Evolutionary conservation across 37 sponge, comb jelly and placozoan genomes (phyloP), one percentile per base, ranked within the genome.

Genomic region (Theonella swinhoei): DNA sequence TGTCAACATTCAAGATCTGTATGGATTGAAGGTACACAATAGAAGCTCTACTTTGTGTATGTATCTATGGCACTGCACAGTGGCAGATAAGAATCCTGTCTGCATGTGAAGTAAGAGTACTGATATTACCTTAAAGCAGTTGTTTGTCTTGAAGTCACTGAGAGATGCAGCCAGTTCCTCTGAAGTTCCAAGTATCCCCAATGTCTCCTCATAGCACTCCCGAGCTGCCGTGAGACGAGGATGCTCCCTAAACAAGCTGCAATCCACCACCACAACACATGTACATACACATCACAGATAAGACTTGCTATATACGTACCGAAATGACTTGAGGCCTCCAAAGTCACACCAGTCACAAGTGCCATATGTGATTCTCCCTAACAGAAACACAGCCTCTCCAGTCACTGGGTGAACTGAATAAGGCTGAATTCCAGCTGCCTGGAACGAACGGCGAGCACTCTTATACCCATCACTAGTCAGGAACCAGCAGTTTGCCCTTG

Each of bases 181-280:
- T 11, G 24, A 17, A 30, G 25, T 61, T 9, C 91, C 91, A 5
- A 91, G 26, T 14, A 91, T 63, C 8, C 83, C 79, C 7, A 91
- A 67, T 0, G 91, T 86, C 87, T 91, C 91, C 62, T 91, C 91
- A 42, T 31, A 63, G 60, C 87, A 82, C 72, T 91, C 91, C 26
- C 91, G 64, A 30, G 91, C 87, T 76, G 91, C 91, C 43, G 91
- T 82, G 9, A 70, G 54, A 33, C 78, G 5, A 5, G 84, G 75
- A 7, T 14, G 24, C 80, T 89, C 89, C 70, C 89, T 88, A 5
- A 80, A 70, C 23, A 40, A 47, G 7, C 54, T 47, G 14, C 14
- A 47, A 47, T n/a, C n/a, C n/a, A n/a, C n/a, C n/a, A n/a, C n/a
- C 31, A 62, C 14, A 66, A 66, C n/a, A 66, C 26, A 24, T 66